phyloP scores from a whole-genome alignment of 1,140 invertebrate species.

The Goniozus legneri region DNA sequence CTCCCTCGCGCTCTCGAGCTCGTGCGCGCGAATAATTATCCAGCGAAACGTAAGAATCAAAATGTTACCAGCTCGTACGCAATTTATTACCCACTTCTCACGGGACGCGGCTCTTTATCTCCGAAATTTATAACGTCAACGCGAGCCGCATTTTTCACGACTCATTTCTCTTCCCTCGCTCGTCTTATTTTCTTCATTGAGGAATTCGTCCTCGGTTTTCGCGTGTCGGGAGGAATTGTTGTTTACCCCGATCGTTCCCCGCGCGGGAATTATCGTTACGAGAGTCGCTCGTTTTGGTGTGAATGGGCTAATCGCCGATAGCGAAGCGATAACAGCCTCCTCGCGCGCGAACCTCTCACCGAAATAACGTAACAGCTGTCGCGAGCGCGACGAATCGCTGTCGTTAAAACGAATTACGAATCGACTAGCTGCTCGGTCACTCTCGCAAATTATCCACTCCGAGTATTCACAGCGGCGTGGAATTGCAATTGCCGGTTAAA shows the following conservation, averaged over 20 bases:
- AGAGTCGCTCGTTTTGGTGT: not conserved
- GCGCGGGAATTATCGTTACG: not conserved
- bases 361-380: slow-evolving; percentile 9
- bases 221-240: not conserved
- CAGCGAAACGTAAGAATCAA: slow-evolving; percentile 11
- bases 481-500: not conserved
- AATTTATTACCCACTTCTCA: slow-evolving; percentile 11
- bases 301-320: too few relatives aligned
- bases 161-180: not conserved
- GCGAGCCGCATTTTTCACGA: not conserved
- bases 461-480: not conserved
- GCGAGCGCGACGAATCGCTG: not conserved
- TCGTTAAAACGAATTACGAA: slow-evolving; percentile 5
- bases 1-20: too few relatives aligned
- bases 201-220: slow-evolving; percentile 6
- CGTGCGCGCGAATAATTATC: slow-evolving; percentile 2
- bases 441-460: slow-evolving; percentile 2
- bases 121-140: not conserved
- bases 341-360: too few relatives aligned
- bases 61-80: slow-evolving; percentile 6
- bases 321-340: too few relatives aligned
- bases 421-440: slow-evolving; percentile 6
- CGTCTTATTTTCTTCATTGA: not conserved
- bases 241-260: too few relatives aligned
- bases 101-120: not conserved